A percentile compares a stretch with the other conserved stretches of the same genome.
Evolutionary conservation across 2,888 invertebrate genomes (phyloP).

Genomic region (Sinohyriopsis cumingii): DNA sequence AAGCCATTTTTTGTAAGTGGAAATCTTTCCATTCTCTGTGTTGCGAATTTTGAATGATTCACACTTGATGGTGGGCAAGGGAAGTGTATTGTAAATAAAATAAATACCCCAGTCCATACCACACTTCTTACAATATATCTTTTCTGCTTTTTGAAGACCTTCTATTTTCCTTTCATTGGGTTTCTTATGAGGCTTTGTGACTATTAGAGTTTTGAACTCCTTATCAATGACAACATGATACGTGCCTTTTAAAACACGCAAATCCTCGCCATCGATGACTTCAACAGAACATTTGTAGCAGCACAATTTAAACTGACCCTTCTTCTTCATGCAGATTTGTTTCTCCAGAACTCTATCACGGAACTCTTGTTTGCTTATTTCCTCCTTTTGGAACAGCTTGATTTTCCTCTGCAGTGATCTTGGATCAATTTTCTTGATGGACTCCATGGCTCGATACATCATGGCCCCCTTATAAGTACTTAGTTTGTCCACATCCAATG

Average conservation of each 20-base stretch:
- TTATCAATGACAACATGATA: slow-evolving; percentile 29
- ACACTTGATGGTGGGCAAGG: slow-evolving; percentile 18
- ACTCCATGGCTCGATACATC: slow-evolving; percentile 28
- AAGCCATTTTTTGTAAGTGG: slow-evolving; percentile 22
- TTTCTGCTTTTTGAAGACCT: slow-evolving; percentile 25
- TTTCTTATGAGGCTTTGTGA: slow-evolving; percentile 20
- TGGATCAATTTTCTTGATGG: too few species aligned
- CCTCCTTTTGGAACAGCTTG: too few species aligned
- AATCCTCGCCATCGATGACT: slow-evolving; percentile 18
- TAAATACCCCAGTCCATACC: slow-evolving; percentile 32
- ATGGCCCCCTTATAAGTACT: slow-evolving; percentile 28
- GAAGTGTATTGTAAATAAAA: slow-evolving; percentile 15
- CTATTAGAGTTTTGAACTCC: slow-evolving; percentile 14
- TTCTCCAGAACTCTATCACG: slow-evolving; percentile 14
- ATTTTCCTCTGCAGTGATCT: too few species aligned
- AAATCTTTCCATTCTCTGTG: not conserved
- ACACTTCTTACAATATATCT: slow-evolving; percentile 32
- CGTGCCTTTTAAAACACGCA: slow-evolving; percentile 9
- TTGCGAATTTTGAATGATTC: slow-evolving; percentile 16
- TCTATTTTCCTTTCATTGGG: slow-evolving; percentile 23
- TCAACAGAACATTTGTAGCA: slow-evolving; percentile 21
- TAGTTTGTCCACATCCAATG: slow-evolving; percentile 18
- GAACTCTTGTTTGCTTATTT: slow-evolving; percentile 8
- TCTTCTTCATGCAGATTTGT: slow-evolving; percentile 6
- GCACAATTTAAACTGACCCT: slow-evolving; percentile 17